Evolutionary conservation across 1,140 invertebrate species (phyloP).

Genomic region (Trichomalopsis sarcophagae): DNA sequence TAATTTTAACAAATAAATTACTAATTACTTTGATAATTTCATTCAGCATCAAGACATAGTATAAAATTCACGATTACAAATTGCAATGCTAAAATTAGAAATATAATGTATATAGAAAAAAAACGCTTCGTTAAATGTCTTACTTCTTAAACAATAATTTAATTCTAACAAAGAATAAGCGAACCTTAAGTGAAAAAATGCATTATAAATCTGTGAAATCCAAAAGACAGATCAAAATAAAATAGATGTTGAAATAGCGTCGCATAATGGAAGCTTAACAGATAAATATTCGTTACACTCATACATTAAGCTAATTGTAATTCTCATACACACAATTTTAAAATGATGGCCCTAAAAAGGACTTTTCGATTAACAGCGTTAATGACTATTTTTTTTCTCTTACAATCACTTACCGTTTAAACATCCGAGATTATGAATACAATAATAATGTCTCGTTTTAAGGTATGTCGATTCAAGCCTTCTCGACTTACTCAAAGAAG

Average conservation of each 20-base stretch:
- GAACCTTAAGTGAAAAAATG: not conserved
- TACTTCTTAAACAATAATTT: not conserved
- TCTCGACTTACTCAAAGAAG: not conserved
- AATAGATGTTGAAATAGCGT: constrained; percentile 11
- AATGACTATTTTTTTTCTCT: constrained; percentile 47
- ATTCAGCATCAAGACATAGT: not conserved
- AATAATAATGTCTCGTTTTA: constrained; percentile 22
- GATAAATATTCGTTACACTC: constrained; percentile 20
- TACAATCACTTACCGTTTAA: constrained; percentile 31
- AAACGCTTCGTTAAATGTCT: not conserved
- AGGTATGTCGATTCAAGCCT: constrained; percentile 28
- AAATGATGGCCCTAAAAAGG: constrained; percentile 12
- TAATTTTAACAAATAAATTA: constrained; percentile 9
- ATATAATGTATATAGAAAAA: constrained; percentile 25
- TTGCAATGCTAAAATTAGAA: constrained; percentile 18
- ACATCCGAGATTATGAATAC: constrained; percentile 39
- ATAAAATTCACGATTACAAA: constrained; percentile 28
- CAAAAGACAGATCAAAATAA: constrained; percentile 3
- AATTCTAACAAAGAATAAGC: not conserved
- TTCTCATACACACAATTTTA: constrained; percentile 1
- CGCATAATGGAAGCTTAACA: constrained; percentile 15
- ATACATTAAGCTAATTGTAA: constrained; percentile 16
- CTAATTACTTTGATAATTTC: constrained; percentile 1
- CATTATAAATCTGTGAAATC: constrained; percentile 17
- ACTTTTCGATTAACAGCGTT: constrained; percentile 40